phyloP scores from a whole-genome alignment of 1,140 invertebrate genomes.

The Galendromus occidentalis region DNA sequence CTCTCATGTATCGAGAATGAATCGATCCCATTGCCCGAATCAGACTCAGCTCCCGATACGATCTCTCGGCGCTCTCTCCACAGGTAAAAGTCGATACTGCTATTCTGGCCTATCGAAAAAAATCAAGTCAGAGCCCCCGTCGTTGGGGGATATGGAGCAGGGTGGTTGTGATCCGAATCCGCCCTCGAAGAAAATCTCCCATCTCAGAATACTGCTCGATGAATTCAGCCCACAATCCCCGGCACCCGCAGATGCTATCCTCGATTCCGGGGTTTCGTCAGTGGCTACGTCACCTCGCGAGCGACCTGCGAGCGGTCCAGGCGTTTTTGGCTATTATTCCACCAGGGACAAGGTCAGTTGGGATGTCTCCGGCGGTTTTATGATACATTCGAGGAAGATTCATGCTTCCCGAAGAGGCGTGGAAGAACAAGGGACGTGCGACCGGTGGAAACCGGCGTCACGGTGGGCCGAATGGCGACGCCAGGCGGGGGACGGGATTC shows the following conservation, averaged over 20 bases:
- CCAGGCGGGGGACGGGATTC: too few relatives aligned
- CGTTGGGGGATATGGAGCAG: background rate
- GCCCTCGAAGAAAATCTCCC: background rate
- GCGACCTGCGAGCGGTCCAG: background rate
- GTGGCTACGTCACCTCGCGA: slow-evolving; percentile 4
- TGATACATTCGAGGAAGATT: too few relatives aligned
- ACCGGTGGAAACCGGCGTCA: too few relatives aligned
- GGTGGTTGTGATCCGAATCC: background rate
- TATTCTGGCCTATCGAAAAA: background rate
- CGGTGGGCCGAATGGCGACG: too few relatives aligned
- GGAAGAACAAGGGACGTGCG: too few relatives aligned
- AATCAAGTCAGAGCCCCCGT: background rate
- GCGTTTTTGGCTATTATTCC: background rate
- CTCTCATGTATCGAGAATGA: too few relatives aligned
- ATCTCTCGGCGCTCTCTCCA: background rate
- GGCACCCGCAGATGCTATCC: background rate
- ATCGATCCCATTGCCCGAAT: too few relatives aligned
- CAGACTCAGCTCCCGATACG: too few relatives aligned
- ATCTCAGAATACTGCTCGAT: background rate
- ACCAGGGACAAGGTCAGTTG: background rate
- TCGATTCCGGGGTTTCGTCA: background rate
- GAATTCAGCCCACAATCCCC: background rate
- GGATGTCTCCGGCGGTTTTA: too few relatives aligned
- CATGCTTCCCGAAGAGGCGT: too few relatives aligned
- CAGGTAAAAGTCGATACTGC: slow-evolving; percentile 10